These are phyloP conservation scores for Phocides pigmalion DNA, from an alignment of 1,140 invertebrate genomes.

Conservation along the genomic window DNA sequence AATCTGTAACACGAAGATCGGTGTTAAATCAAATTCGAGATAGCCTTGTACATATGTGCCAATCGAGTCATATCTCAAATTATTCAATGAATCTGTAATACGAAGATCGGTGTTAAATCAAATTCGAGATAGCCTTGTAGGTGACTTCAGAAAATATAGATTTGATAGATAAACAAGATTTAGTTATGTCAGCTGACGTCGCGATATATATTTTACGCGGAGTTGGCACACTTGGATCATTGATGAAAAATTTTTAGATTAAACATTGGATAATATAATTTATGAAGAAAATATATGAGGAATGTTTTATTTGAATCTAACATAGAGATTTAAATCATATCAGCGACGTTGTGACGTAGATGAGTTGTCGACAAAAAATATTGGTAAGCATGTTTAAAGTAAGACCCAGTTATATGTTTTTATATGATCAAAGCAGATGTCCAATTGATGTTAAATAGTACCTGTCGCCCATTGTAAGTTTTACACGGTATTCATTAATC, in stretches of 20 bases:
- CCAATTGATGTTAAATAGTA: too few species aligned
- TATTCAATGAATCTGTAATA: too few species aligned
- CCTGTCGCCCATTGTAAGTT: too few species aligned
- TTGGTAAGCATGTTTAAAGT: too few species aligned
- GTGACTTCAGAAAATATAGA: background rate
- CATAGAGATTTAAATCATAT: background rate
- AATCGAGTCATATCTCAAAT: too few species aligned
- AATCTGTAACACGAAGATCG: too few species aligned
- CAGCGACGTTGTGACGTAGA: background rate
- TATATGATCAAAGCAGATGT: too few species aligned
- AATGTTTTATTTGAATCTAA: background rate
- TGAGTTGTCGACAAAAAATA: background rate
- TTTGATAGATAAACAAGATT: background rate
- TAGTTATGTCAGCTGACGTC: background rate
- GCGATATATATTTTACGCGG: background rate
- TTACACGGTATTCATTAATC: too few species aligned
- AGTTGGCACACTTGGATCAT: background rate
- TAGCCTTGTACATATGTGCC: too few species aligned
- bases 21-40: background rate
- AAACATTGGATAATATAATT: background rate
- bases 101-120: background rate
- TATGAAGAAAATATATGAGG: background rate
- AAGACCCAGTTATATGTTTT: too few species aligned
- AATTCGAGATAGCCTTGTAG: background rate
- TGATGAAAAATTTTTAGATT: slow-evolving; percentile 1